Evolutionary conservation across 1,140 invertebrate species (phyloP).

Genomic region (Drosophila melanica): DNA sequence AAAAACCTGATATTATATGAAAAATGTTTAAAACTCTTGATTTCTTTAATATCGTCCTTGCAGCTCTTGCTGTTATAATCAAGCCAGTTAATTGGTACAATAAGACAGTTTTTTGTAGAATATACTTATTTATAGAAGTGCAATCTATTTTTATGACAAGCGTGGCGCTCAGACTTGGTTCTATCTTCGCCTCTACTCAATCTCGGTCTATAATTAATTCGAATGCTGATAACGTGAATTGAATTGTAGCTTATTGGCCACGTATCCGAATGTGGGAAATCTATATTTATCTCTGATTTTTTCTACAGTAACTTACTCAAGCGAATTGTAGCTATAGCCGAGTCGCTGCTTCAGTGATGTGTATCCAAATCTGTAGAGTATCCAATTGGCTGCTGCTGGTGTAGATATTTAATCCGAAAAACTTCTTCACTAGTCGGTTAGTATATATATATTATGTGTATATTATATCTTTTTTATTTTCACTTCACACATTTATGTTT

Average conservation of each 20-base stretch:
- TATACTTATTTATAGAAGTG: constrained; percentile 7
- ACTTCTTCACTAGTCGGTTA: constrained; percentile 40
- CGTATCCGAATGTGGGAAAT: constrained; percentile 5
- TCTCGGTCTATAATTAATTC: constrained; percentile 19
- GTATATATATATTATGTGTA: constrained; percentile 26
- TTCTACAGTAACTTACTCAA: constrained; percentile 61
- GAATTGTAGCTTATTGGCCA: constrained; percentile 7
- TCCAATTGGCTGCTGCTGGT: constrained; percentile 65
- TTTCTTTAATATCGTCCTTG: too few species aligned
- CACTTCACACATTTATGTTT: constrained; percentile 33
- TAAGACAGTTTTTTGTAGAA: too few species aligned
- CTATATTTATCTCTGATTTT: background rate
- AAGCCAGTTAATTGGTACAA: too few species aligned
- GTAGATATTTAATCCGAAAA: constrained; percentile 71
- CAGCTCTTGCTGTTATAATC: too few species aligned
- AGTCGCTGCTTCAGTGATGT: constrained; percentile 36
- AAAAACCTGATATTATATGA: too few species aligned
- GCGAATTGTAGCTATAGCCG: constrained; percentile 64
- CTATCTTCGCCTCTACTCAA: background rate
- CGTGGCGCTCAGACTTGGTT: background rate
- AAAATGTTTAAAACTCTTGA: too few species aligned
- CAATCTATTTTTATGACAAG: constrained; percentile 15
- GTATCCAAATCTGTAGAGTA: constrained; percentile 72
- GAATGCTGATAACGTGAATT: constrained; percentile 19
- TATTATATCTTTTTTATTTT: constrained; percentile 18